Evolutionary conservation across 1,140 invertebrate species (phyloP).

Genomic region (Caenorhabditis latens): DNA sequence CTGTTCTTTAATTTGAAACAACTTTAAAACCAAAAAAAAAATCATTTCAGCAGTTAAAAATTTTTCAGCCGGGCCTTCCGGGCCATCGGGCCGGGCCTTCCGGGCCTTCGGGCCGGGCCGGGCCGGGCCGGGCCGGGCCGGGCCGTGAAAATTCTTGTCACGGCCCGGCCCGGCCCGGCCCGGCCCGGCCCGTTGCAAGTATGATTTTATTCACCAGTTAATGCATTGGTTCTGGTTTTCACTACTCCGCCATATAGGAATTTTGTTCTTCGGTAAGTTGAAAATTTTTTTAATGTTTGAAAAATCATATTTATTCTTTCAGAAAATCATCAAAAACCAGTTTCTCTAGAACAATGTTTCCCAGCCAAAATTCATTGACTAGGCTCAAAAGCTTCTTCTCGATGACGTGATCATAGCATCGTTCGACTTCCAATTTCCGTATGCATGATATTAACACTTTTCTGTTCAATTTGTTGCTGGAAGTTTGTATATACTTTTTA

Average conservation of each 20-base stretch:
- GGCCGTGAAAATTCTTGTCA: too few relatives aligned
- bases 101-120: too few relatives aligned
- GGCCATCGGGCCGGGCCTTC: too few relatives aligned
- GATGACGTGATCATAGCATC: not conserved
- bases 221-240: conserved; percentile 1
- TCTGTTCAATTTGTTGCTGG: not conserved
- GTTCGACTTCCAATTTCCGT: not conserved
- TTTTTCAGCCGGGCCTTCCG: too few relatives aligned
- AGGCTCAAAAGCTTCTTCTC: not conserved
- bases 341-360: not conserved
- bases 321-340: not conserved
- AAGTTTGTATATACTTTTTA: not conserved
- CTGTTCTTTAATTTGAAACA: too few relatives aligned
- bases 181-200: too few relatives aligned
- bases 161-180: too few relatives aligned
- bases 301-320: not conserved
- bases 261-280: not conserved
- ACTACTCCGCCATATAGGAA: conserved; percentile 9
- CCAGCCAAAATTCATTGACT: not conserved
- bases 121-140: too few relatives aligned
- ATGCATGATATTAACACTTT: not conserved
- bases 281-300: not conserved
- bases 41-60: too few relatives aligned
- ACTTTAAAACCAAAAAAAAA: too few relatives aligned
- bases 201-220: not conserved